Evolutionary conservation across 2,113 vertebrate species (phyloP), one percentile per base, ranked within the genome.

Genomic region (Sardina pilchardus): DNA sequence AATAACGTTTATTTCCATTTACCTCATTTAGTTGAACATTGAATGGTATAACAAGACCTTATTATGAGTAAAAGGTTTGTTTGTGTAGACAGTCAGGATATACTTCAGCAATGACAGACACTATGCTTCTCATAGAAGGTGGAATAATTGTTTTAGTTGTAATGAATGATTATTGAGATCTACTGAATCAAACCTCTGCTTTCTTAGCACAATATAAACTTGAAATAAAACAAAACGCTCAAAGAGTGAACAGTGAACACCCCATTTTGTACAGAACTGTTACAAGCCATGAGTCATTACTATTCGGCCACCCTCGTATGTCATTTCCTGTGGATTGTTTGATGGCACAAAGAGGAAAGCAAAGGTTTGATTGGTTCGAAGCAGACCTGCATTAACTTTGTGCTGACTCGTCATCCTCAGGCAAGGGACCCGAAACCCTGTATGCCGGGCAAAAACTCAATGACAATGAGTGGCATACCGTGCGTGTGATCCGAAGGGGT

Each of bases 381-480:
- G 88, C 89, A 92, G 92, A 87, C 92, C 94, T 93, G 92, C 87
- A 94, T 95, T 96, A 96, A 96, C 93, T 94, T 92, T 95, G 90
- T 95, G 90, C 94, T 92, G 94, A 94, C 94, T 91, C 93, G 89
- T 94, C 94, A 89, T 95, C 91, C 92, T 92, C 95, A 99, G 98
- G 98, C 96, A 99, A 99, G 95, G 98, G 98, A 95, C 98, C 98
- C 44, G 98, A 99, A 95, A 99, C 96, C 85, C 96, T 99, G 92
- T 99, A 98, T 91, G 98, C 98, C 39, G 98, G 98, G 88, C 98
- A 99, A 96, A 99, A 99, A 85, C 98, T 99, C 93, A 99, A 99
- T 91, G 98, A 99, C 96, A 99, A 99, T n/a, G 98, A 98, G 89
- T 99, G 98, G 98, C 98, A 99, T 95, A 99, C 98, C 2, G 98